phyloP scores from a whole-genome alignment of 2,797 vertebrate species.

The Thripadectes ignobilis region DNA sequence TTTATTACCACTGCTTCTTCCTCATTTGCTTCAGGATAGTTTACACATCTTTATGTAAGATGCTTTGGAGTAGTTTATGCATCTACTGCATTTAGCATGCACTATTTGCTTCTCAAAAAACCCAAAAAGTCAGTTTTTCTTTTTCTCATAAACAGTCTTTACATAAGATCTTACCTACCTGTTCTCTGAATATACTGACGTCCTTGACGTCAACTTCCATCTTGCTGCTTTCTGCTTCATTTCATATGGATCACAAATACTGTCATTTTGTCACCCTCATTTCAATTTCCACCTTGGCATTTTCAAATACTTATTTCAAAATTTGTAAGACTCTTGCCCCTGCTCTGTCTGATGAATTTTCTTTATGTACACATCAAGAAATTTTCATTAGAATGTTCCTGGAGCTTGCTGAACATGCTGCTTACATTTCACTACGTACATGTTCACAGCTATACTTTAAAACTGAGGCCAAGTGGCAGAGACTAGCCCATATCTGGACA shows the following conservation, averaged over 20 bases:
- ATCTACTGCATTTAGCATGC: background rate
- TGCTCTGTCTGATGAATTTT: background rate
- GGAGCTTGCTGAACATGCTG: background rate
- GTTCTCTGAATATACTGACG: background rate
- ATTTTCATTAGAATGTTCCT: background rate
- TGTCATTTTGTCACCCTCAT: background rate
- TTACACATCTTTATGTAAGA: background rate
- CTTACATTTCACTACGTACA: background rate
- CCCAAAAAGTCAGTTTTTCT: background rate
- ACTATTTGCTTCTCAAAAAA: background rate
- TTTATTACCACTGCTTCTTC: background rate
- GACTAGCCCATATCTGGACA: background rate
- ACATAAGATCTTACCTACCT: background rate
- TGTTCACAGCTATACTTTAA: background rate
- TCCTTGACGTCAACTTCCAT: background rate
- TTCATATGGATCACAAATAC: background rate
- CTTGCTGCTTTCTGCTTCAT: background rate
- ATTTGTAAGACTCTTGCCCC: background rate
- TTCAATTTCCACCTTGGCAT: background rate
- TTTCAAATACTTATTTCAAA: background rate
- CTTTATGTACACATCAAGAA: background rate
- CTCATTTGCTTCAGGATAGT: background rate
- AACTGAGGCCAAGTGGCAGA: background rate
- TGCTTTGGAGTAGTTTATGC: background rate
- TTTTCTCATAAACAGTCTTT: background rate